These are phyloP conservation scores for Drosophila arawakana DNA, from an alignment of 1,140 invertebrate genomes.

Conservation along the genomic window DNA sequence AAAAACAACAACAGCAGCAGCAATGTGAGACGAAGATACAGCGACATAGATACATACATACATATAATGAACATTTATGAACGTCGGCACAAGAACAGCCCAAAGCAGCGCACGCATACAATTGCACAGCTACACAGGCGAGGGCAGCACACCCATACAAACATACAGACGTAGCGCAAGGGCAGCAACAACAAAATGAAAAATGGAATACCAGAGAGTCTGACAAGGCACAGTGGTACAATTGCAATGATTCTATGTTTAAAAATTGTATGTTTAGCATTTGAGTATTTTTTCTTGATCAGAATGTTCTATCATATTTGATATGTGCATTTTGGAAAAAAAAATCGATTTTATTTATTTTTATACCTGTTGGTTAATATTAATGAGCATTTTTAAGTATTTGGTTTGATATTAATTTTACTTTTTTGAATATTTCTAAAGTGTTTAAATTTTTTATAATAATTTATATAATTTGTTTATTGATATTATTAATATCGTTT, in stretches of 20 bases:
- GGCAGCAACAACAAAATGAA: conserved; percentile 72
- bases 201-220: conserved; percentile 69
- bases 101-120: conserved; percentile 62
- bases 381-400: too few relatives aligned
- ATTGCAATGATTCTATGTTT: background rate
- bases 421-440: too few relatives aligned
- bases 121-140: conserved; percentile 5
- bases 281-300: background rate
- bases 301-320: background rate
- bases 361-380: too few relatives aligned
- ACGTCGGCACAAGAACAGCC: conserved; percentile 44
- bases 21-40: conserved; percentile 34
- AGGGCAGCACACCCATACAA: conserved; percentile 13
- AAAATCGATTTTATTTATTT: too few relatives aligned
- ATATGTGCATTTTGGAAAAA: too few relatives aligned
- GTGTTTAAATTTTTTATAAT: too few relatives aligned
- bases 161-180: conserved; percentile 17
- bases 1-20: conserved; percentile 49
- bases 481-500: too few relatives aligned
- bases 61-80: conserved; percentile 49
- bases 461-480: too few relatives aligned
- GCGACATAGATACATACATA: conserved; percentile 14
- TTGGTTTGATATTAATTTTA: too few relatives aligned
- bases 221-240: conserved; percentile 60
- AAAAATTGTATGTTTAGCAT: background rate